Conservation (phyloP, 2,113 vertebrate genomes). For the Prunella himalayana region DNA sequence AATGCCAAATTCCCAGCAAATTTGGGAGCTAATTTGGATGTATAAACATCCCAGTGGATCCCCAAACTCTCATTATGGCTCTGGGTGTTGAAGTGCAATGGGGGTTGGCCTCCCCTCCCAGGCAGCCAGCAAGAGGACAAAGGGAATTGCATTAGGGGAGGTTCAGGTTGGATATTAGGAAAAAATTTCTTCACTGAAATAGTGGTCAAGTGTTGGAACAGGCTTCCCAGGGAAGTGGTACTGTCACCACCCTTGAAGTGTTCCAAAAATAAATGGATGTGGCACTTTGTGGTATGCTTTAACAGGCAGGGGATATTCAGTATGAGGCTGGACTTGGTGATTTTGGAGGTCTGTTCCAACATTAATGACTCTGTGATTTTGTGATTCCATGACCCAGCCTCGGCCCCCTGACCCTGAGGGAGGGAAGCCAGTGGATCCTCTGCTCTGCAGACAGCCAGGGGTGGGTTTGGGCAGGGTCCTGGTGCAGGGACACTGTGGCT, state of each 20-base stretch:
- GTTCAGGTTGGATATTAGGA: not conserved
- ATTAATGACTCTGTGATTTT: not conserved
- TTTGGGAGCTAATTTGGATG: not conserved
- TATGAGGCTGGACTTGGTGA: not conserved
- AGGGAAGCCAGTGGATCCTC: not conserved
- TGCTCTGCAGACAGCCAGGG: not conserved
- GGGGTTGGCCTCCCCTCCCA: rapidly evolving
- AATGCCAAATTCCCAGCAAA: not conserved
- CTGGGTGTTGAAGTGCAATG: rapidly evolving
- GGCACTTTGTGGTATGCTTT: not conserved
- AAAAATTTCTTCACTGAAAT: not conserved
- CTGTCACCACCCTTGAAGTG: not conserved
- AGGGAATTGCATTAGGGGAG: not conserved
- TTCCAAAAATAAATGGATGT: not conserved
- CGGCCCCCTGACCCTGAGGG: rapidly evolving
- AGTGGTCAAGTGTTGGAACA: not conserved
- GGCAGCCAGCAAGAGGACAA: not conserved
- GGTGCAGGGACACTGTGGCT: not conserved
- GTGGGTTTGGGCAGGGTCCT: not conserved
- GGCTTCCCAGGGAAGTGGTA: not conserved
- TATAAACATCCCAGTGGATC: not conserved
- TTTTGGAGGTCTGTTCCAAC: not conserved
- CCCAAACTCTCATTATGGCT: not conserved
- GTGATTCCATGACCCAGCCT: not conserved
- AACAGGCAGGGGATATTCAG: not conserved